Evolutionary conservation across 2,888 invertebrate species (phyloP).

Genomic region (Strigamia maritima): DNA sequence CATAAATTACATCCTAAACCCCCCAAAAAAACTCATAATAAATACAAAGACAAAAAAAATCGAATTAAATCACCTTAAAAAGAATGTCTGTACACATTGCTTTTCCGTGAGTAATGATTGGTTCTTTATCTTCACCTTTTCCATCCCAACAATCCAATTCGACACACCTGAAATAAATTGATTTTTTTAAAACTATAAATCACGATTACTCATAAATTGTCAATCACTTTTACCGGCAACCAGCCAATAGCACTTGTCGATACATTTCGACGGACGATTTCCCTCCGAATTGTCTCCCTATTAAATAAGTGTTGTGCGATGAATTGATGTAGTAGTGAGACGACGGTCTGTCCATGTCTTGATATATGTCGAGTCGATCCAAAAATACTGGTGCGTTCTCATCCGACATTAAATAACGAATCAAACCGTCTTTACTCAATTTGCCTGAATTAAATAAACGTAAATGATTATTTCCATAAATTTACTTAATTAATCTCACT

Average conservation of each 20-base stretch:
- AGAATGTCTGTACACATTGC: conserved; percentile 99
- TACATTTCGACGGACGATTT: conserved; percentile 98
- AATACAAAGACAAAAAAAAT: neutral
- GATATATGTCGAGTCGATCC: conserved; percentile 93
- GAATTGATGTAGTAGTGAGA: conserved; percentile 99
- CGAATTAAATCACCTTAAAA: conserved; percentile 67
- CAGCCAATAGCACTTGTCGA: conserved; percentile 90
- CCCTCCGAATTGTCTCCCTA: conserved; percentile 95
- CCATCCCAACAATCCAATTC: conserved; percentile 99
- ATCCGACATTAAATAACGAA: conserved; percentile 98
- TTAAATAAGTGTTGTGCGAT: conserved; percentile 91
- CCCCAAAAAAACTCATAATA: neutral
- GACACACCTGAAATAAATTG: conserved; percentile 68
- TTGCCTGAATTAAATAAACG: conserved; percentile 59
- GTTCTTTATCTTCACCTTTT: conserved; percentile 94
- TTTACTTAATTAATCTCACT: conserved; percentile 57
- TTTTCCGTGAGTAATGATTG: conserved; percentile 98
- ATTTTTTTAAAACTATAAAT: conserved; percentile 5
- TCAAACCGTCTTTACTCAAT: conserved; percentile 90
- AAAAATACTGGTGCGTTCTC: conserved; percentile 99
- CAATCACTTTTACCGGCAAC: conserved; percentile 71
- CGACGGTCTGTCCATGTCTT: conserved; percentile 96
- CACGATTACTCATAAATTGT: conserved; percentile 8
- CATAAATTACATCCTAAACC: conserved; percentile 82
- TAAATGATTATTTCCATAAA: conserved; percentile 44